Base-by-base conservation (phyloP, 2,888 invertebrate species). In the Polydrusus cervinus region DNA sequence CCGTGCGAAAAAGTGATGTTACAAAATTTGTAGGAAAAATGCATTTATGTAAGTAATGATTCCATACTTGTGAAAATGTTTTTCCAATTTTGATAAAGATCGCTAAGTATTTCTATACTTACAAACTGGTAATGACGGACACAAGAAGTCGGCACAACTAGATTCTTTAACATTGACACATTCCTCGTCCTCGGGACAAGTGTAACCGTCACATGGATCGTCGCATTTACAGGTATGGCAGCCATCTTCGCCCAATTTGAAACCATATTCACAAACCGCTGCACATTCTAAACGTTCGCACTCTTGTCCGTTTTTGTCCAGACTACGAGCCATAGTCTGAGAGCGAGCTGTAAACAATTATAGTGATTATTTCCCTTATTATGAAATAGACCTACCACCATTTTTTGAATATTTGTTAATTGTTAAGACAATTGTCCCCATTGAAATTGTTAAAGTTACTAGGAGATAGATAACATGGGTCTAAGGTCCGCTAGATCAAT, bases 191-290 rank as follows among this genome's bases (percentile, higher is more conserved):
- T 90, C 88, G 1, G 91, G 89, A 78, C 94, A 94, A 14, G 91
- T 90, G 85, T 91, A 94, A 43, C 94, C 94, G 74, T 93, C 93
- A 82, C 95, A 96, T 0, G 95, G 95, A 83, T 95, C 93, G 64
- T 95, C 93, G 83, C 96, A 96, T 85, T 95, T 95, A 84, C 96
- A 96, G 0, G 93, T 94, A 0, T 94, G 92, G 81, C 96, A 96
- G 0, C 95, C 95, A 64, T 91, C 89, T 8, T 88, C 86, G 11
- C 75, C 82, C 25, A 90, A 89, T 87, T 93, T 93, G 85, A 94
- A 95, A 0, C 96, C 96, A 81, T 95, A 95, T 84, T 95, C 95
- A 82, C 96, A 96, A 57, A 95, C 91, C 3, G 93, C 93, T 0
- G 95, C 94, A 83, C 96, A 96, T 62, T 95, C 92, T 5, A 93